phyloP scores from a whole-genome alignment of 2,888 invertebrate genomes.

The Epiblema foenella region DNA sequence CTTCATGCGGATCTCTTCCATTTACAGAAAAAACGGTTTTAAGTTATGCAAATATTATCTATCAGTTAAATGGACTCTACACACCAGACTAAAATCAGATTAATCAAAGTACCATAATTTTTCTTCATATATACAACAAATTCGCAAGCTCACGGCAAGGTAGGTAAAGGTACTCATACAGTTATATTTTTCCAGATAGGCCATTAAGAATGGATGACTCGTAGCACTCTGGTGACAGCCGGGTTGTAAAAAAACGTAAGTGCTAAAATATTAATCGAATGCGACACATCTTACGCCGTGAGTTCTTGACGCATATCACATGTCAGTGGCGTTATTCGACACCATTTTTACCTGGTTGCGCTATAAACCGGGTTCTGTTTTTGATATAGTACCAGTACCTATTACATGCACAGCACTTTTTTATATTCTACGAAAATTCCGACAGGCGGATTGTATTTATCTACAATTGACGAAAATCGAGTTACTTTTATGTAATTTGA shows the following conservation, averaged over 20 bases:
- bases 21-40: too few relatives aligned
- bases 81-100: too few relatives aligned
- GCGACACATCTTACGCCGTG: slow-evolving; percentile 1
- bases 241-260: slow-evolving; percentile 29
- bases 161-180: background rate
- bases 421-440: too few relatives aligned
- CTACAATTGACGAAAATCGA: too few relatives aligned
- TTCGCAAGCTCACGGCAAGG: background rate
- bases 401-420: too few relatives aligned
- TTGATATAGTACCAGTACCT: background rate
- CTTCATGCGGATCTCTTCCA: too few relatives aligned
- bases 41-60: too few relatives aligned
- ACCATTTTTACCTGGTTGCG: background rate
- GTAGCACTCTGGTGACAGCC: slow-evolving; percentile 22
- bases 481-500: too few relatives aligned
- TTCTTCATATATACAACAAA: background rate
- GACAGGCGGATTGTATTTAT: too few relatives aligned
- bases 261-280: slow-evolving; percentile 23
- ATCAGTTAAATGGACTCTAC: too few relatives aligned
- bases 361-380: background rate
- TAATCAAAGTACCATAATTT: background rate
- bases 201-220: slow-evolving; percentile 38
- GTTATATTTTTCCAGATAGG: background rate
- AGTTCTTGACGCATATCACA: slow-evolving; percentile 3
- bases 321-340: background rate